These are phyloP conservation scores for Chrysolina haemoptera DNA, from an alignment of 2,888 invertebrate species.

Conservation along the genomic window DNA sequence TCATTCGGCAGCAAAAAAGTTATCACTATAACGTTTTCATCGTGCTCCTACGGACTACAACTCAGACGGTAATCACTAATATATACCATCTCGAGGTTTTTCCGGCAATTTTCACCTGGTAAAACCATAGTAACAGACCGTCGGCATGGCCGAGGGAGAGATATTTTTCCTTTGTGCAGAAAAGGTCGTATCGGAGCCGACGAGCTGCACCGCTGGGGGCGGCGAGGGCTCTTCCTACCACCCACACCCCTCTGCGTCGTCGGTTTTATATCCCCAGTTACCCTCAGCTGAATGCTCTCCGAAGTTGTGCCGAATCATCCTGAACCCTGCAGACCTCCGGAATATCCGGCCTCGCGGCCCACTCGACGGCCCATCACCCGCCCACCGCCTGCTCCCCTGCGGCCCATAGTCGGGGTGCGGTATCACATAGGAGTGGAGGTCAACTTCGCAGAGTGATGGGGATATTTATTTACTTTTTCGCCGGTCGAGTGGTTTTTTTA, in stretches of 20 bases:
- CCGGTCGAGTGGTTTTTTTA: constrained; percentile 9
- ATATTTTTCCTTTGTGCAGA: constrained; percentile 61
- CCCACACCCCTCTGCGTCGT: constrained; percentile 39
- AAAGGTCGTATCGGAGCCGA: constrained; percentile 54
- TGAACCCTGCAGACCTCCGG: constrained; percentile 63
- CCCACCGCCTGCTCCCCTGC: constrained; percentile 24
- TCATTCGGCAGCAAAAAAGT: too few species aligned
- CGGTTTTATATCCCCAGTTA: constrained; percentile 66
- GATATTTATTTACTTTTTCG: constrained; percentile 18
- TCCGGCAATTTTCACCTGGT: constrained; percentile 39
- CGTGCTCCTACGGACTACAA: too few species aligned
- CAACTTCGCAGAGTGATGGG: constrained; percentile 18
- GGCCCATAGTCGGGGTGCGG: constrained; percentile 25
- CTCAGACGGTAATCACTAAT: neutral
- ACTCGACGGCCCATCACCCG: constrained; percentile 51
- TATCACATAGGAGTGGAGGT: constrained; percentile 24
- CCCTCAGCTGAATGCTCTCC: constrained; percentile 61
- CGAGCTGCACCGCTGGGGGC: constrained; percentile 47
- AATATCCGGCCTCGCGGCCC: constrained; percentile 60
- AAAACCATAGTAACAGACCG: constrained; percentile 60
- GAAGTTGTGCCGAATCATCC: constrained; percentile 70
- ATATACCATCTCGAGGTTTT: constrained; percentile 14
- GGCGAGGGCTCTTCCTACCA: constrained; percentile 4
- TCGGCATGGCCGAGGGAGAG: constrained; percentile 45
- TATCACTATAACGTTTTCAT: too few species aligned